These are phyloP conservation scores for Mastacembelus armatus DNA, from an alignment of 2,797 vertebrate genomes.

Conservation along the genomic window DNA sequence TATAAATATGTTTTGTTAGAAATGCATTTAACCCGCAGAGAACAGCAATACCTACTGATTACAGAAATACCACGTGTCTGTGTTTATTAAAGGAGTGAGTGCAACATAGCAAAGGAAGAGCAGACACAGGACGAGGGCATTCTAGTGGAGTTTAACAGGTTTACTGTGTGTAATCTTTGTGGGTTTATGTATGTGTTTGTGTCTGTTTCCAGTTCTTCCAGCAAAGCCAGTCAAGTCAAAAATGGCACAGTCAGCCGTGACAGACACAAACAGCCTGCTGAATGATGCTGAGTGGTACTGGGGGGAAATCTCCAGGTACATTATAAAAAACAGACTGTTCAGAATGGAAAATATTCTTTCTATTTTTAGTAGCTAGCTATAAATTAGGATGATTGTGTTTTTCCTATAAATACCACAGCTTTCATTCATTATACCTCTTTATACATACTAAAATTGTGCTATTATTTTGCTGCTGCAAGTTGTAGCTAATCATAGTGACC, in stretches of 20 bases:
- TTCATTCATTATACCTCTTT: not conserved
- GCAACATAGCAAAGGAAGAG: too few relatives aligned
- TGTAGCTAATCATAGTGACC: not conserved
- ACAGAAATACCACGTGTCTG: too few relatives aligned
- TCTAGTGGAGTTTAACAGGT: too few relatives aligned
- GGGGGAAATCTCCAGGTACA: constrained; percentile 94
- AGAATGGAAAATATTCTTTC: too few relatives aligned
- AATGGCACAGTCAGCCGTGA: constrained; percentile 64
- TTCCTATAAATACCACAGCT: too few relatives aligned
- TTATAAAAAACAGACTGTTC: not conserved
- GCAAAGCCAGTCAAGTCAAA: constrained; percentile 90
- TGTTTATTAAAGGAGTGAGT: too few relatives aligned
- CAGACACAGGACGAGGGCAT: too few relatives aligned
- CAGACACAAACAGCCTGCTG: constrained; percentile 78
- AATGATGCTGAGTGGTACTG: constrained; percentile 94
- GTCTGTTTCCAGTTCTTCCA: constrained; percentile 84
- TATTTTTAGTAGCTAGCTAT: too few relatives aligned
- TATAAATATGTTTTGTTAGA: not conserved
- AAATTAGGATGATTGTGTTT: too few relatives aligned
- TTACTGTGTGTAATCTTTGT: not conserved
- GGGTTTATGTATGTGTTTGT: constrained; percentile 18
- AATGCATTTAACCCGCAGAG: too few relatives aligned
- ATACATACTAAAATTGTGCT: not conserved
- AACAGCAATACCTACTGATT: too few relatives aligned
- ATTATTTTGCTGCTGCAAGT: not conserved